Percentiles rank a stretch among this genome's conserved stretches.
These are phyloP conservation scores for Rosalia funebris DNA, from an alignment of 2,888 invertebrate species.

Conservation along the genomic window DNA sequence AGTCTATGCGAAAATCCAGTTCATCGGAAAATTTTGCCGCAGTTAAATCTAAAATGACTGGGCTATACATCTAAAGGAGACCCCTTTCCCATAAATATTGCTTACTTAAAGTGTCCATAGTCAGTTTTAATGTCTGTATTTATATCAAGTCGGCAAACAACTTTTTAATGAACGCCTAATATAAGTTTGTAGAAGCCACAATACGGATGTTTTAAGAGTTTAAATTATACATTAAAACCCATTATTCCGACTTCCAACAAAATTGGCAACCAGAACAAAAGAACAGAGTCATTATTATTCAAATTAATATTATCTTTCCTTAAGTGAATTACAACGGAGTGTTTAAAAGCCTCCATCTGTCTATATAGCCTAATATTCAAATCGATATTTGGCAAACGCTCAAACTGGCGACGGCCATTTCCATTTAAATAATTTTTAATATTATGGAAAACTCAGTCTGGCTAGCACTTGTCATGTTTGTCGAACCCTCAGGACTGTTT, in stretches of 20 bases:
- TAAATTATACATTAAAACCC: slow-evolving; percentile 24
- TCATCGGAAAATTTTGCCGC: too few relatives aligned
- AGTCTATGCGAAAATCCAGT: too few relatives aligned
- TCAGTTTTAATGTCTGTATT: neutral
- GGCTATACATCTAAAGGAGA: too few relatives aligned
- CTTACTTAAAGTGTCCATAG: neutral
- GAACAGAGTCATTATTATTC: slow-evolving; percentile 33
- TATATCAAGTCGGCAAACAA: slow-evolving; percentile 2
- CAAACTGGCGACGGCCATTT: slow-evolving; percentile 24
- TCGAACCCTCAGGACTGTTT: slow-evolving; percentile 25
- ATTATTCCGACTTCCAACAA: slow-evolving; percentile 21
- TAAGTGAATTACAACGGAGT: slow-evolving; percentile 28
- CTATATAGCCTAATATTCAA: slow-evolving; percentile 22
- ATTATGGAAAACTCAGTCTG: slow-evolving; percentile 25
- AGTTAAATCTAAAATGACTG: too few relatives aligned
- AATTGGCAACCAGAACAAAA: slow-evolving; percentile 26
- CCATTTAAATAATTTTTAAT: slow-evolving; percentile 33
- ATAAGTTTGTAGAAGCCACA: slow-evolving; percentile 15
- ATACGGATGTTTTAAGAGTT: slow-evolving; percentile 24
- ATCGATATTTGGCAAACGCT: slow-evolving; percentile 27
- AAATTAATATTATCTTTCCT: slow-evolving; percentile 36
- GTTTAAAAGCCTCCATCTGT: slow-evolving; percentile 30
- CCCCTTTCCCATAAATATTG: slow-evolving; percentile 11
- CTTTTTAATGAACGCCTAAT: slow-evolving; percentile 21
- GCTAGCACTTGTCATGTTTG: slow-evolving; percentile 31